Conservation (phyloP, 2,113 vertebrate genomes). For the Morone saxatilis region DNA sequence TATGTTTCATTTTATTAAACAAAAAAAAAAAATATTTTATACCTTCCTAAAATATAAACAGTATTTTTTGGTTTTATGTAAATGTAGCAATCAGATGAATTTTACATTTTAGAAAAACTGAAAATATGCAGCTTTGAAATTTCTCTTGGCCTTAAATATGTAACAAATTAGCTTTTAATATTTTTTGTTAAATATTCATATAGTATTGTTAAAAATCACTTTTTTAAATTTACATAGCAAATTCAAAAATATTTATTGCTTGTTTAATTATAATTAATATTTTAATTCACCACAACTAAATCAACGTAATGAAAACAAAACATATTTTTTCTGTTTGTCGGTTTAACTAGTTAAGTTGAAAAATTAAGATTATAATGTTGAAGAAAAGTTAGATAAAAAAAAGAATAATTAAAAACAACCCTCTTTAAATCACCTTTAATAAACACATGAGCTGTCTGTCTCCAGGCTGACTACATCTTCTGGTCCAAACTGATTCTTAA, state of each 20-base stretch:
- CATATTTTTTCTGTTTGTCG: background rate
- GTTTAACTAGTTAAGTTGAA: background rate
- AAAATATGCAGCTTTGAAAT: background rate
- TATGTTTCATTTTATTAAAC: background rate
- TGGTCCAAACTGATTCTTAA: conserved; percentile 40
- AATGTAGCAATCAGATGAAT: background rate
- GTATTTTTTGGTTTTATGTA: background rate
- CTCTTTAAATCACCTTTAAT: conserved; percentile 19
- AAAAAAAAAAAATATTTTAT: background rate
- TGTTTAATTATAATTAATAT: background rate
- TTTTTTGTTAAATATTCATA: background rate
- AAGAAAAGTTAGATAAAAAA: background rate
- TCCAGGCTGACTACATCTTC: conserved; percentile 16
- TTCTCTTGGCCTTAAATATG: background rate
- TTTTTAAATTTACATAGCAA: background rate
- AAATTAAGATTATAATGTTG: background rate
- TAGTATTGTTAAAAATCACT: background rate
- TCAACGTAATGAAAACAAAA: background rate
- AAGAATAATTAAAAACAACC: background rate
- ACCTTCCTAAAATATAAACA: background rate
- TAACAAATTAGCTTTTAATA: background rate
- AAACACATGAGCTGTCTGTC: conserved; percentile 7
- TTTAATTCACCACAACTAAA: background rate
- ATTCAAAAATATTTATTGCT: background rate
- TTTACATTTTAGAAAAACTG: background rate